Base-by-base conservation (phyloP, 2,113 vertebrate genomes). In the Sceloporus tristichus region DNA sequence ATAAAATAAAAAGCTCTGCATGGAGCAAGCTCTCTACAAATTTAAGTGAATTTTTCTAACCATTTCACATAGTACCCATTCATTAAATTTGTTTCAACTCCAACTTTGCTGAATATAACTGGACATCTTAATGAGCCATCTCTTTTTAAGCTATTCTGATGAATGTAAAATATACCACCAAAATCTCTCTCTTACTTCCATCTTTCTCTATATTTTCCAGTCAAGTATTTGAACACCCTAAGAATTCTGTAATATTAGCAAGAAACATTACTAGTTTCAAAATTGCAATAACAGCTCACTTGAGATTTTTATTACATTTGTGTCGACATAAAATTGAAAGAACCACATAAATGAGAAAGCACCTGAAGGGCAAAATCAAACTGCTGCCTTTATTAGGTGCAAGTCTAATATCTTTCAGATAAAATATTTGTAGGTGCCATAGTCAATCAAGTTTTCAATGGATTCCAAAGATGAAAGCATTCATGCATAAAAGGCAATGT, bases 371-470 rank as follows among this genome's bases (percentile, higher is more conserved):
- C 94, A 95, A 97, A 96, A 98, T 97, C 95, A 96, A 97, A 98
- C 95, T 96, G 92, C 95, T 96, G 93, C 90, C 93, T 98, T 98
- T 97, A 98, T 97, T 97, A 97, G 96, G 97, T 96, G 94, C 94
- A 97, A 94, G 93, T 95, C 94, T 98, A 96, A 97, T 96, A 93
- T 96, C 95, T 97, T 98, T 97, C 92, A 97, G 95, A 96, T 95
- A 96, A 97, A 97, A 96, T 97, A 97, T 97, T 96, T 97, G 96
- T 96, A 97, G 96, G 95, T 95, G 89, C 96, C 95, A 97, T 95
- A 98, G 97, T 98, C 97, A 98, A 98, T 98, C 98, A 98, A 97
- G 94, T 97, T 97, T 97, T 97, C 97, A 97, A 96, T 94, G 94
- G 94, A 96, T 97, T 96, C 93, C 93, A 96, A 95, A 98, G 97